Percentiles rank a stretch among this genome's conserved stretches.
Evolutionary conservation across 2,113 vertebrate genomes (phyloP).

Genomic region (Dicaeum eximium): DNA sequence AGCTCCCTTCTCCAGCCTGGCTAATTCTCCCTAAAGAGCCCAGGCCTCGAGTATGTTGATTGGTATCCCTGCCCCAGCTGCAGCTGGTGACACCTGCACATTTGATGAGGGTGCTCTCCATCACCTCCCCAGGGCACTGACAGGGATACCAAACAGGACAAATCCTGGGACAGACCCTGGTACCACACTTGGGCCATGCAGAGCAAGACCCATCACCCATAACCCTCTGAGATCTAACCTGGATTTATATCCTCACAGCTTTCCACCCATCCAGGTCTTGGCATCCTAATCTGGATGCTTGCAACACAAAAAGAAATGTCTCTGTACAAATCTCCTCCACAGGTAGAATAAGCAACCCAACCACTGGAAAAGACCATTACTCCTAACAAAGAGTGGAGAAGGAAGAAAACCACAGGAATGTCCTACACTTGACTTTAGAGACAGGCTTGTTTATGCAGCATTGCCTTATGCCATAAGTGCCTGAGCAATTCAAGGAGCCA

Average conservation of each 20-base stretch:
- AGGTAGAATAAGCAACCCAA: background rate
- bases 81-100: background rate
- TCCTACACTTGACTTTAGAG: background rate
- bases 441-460: background rate
- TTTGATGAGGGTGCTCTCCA: background rate
- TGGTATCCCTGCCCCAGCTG: background rate
- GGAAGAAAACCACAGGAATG: background rate
- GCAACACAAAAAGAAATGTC: background rate
- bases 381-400: background rate
- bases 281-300: background rate
- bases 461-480: background rate
- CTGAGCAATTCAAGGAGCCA: background rate
- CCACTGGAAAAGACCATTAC: background rate
- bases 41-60: fast-evolving
- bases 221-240: background rate
- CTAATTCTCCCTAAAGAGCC: background rate
- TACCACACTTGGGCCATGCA: background rate
- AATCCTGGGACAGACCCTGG: background rate
- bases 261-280: background rate
- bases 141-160: background rate
- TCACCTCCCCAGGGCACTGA: background rate
- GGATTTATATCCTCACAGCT: background rate
- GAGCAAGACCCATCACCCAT: background rate
- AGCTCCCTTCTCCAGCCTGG: background rate
- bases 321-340: background rate